Evolutionary conservation across 2,888 invertebrate genomes (phyloP), one percentile per base, ranked within the genome.

Genomic region (Aethes cnicana): DNA sequence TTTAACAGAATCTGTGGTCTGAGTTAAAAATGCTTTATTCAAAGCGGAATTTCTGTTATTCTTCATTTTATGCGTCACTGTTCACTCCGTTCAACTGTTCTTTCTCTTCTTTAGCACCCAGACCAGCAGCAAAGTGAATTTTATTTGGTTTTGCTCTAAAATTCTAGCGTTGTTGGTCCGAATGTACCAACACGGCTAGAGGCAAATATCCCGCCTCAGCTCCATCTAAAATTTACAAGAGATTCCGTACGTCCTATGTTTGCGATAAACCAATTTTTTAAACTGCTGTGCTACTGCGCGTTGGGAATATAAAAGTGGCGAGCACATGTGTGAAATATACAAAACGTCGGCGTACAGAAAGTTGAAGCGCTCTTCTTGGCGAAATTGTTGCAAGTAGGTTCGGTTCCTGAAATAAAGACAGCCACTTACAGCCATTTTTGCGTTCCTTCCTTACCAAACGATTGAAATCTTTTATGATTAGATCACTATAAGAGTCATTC

Each of bases 221-320:
- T 62, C 65, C 69, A 76, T 86, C 72, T 74, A 85, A 84, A 84
- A 86, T 86, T 81, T 81, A 86, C 79, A 81, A 71, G 72, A 75
- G 71, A 72, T 72, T 73, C 74, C 68, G 62, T 68, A 73, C 71
- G 69, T 77, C 67, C 62, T 58, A 67, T 64, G 67, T 64, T 64
- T 62, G 63, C 64, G 62, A 70, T 71, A 69, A 65, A 66, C 68
- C 67, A 64, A 65, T 73, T 73, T 75, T 73, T 72, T 69, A 68
- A 75, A 76, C 56, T 57, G 52, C 47, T 30, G 49, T 20, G 43
- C 32, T 5, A 28, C 32, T 25, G 46, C 14, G 30, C 21, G 26
- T 12, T 14, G 36, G 41, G 36, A 42, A 47, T 46, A 36, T 44
- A 11, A 21, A 52, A 44, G 37, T 46, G 44, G 32, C 32, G 37